Evolutionary conservation across 1,140 invertebrate species (phyloP).

Genomic region (Leptopilina clavipes): DNA sequence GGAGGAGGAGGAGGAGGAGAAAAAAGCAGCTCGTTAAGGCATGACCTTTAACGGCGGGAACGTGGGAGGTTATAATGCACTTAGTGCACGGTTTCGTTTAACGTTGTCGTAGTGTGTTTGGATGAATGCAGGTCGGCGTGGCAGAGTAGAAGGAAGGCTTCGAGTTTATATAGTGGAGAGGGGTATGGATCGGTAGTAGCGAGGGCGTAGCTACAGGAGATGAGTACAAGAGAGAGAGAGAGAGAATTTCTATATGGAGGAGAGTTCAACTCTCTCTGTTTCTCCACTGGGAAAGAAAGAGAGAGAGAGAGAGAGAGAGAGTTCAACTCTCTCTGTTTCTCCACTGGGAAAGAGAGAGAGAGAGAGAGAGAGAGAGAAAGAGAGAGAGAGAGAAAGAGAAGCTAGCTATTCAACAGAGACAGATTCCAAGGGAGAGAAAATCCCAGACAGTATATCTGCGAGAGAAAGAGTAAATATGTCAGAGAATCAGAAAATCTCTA

Average conservation of each 20-base stretch:
- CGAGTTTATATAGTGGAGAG: conserved; percentile 35
- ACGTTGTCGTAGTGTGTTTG: conserved; percentile 64
- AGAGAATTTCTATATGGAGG: no score
- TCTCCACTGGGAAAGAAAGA: conserved; percentile 39
- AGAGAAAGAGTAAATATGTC: no score
- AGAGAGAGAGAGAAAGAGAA: neutral
- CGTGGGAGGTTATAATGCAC: conserved; percentile 72
- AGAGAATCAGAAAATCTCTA: no score
- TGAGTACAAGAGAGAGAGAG: conserved; percentile 50
- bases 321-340: neutral
- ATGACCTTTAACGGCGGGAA: conserved; percentile 69
- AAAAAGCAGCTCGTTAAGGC: conserved; percentile 69
- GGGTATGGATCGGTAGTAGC: conserved; percentile 33
- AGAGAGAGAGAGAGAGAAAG: conserved; percentile 37
- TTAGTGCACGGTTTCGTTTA: conserved; percentile 71
- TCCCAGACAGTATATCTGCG: neutral
- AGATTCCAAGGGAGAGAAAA: neutral
- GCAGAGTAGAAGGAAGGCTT: conserved; percentile 42
- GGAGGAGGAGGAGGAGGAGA: conserved; percentile 41
- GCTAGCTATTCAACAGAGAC: neutral
- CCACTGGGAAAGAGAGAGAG: conserved; percentile 46
- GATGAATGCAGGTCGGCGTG: conserved; percentile 71
- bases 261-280: neutral
- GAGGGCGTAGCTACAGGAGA: conserved; percentile 46
- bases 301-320: conserved; percentile 50